Conservation (phyloP, 2,797 vertebrate species). For the Menidia menidia region DNA sequence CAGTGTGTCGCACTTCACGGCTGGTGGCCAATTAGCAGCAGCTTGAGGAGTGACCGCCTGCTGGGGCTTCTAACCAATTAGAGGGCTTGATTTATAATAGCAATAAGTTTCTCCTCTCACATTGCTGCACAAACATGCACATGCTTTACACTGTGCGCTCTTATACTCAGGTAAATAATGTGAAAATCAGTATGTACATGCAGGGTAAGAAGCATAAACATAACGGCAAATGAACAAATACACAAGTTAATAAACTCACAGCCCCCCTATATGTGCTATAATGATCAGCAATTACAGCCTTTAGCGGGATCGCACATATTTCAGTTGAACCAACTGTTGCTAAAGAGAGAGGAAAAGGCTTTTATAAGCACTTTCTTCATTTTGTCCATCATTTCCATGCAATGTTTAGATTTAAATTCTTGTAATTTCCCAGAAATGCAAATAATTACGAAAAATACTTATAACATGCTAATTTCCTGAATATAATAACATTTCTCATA, state of each 20-base stretch:
- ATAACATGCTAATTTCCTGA: too few relatives aligned
- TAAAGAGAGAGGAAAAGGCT: slow-evolving; percentile 7
- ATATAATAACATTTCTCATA: too few relatives aligned
- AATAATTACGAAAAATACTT: too few relatives aligned
- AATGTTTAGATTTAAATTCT: too few relatives aligned
- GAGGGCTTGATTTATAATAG: slow-evolving; percentile 73
- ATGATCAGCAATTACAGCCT: slow-evolving; percentile 60
- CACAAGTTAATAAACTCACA: slow-evolving; percentile 17
- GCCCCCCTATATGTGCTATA: slow-evolving; percentile 27
- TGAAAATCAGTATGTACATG: slow-evolving; percentile 20
- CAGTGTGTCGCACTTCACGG: slow-evolving; percentile 32
- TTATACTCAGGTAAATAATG: slow-evolving; percentile 23
- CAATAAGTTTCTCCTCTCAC: slow-evolving; percentile 57
- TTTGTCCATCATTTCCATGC: too few relatives aligned
- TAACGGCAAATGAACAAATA: slow-evolving; percentile 20
- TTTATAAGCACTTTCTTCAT: neutral
- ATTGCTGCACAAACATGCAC: slow-evolving; percentile 19
- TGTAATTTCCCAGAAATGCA: too few relatives aligned
- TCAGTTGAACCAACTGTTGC: slow-evolving; percentile 36
- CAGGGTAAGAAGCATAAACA: slow-evolving; percentile 24
- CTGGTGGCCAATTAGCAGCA: slow-evolving; percentile 77
- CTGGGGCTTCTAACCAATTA: slow-evolving; percentile 75
- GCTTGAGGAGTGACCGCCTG: slow-evolving; percentile 68
- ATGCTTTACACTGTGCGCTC: slow-evolving; percentile 13
- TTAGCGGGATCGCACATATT: slow-evolving; percentile 36